phyloP scores from a whole-genome alignment of 2,113 vertebrate genomes.

The Oplegnathus fasciatus region DNA sequence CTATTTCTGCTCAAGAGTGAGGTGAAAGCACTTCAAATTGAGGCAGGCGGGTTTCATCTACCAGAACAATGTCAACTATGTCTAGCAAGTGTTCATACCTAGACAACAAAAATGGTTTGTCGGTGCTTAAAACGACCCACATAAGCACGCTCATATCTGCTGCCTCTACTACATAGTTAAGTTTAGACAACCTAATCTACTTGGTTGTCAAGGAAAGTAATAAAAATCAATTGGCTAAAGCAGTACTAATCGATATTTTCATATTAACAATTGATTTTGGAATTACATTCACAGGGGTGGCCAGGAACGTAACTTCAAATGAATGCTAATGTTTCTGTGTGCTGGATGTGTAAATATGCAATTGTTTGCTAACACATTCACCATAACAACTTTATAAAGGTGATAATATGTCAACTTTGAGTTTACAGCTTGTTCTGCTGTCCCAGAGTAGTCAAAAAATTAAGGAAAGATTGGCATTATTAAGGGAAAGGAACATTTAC shows the following conservation, averaged over 20 bases:
- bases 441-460: not conserved
- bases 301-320: not conserved
- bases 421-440: not conserved
- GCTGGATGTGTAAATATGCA: not conserved
- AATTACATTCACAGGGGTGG: no score
- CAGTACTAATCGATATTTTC: not conserved
- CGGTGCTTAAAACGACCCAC: not conserved
- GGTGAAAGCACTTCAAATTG: slow-evolving; percentile 25
- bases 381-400: not conserved
- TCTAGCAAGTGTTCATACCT: not conserved
- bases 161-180: not conserved
- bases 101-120: not conserved
- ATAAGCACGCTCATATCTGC: not conserved
- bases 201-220: not conserved
- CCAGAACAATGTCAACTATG: slow-evolving; percentile 12
- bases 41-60: slow-evolving; percentile 2
- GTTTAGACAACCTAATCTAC: not conserved
- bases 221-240: not conserved
- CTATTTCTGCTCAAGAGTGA: slow-evolving; percentile 12
- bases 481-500: not conserved
- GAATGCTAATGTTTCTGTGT: not conserved
- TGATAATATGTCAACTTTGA: not conserved
- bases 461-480: not conserved
- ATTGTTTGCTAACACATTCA: not conserved
- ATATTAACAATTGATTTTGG: no score